Evolutionary conservation across 2,888 invertebrate species (phyloP).

Genomic region (Siphonodentalium dalli): DNA sequence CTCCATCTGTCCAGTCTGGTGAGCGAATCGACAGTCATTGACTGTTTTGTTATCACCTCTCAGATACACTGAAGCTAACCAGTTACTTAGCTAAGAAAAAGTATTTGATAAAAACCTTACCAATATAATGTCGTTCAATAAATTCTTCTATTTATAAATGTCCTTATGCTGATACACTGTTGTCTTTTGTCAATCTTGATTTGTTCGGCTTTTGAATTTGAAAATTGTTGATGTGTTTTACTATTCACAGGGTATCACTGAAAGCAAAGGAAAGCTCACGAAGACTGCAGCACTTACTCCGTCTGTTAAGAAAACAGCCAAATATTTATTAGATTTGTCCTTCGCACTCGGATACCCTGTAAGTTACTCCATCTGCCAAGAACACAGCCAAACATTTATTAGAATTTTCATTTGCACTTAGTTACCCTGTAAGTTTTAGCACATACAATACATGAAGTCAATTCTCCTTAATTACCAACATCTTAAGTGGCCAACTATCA

Average conservation of each 20-base stretch:
- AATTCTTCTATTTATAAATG: too few species aligned
- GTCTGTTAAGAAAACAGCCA: slow-evolving; percentile 37
- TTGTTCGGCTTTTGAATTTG: too few species aligned
- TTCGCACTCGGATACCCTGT: slow-evolving; percentile 47
- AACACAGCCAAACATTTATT: slow-evolving; percentile 41
- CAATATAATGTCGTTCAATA: too few species aligned
- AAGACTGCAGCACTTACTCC: slow-evolving; percentile 41
- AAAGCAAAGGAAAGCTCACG: slow-evolving; percentile 11
- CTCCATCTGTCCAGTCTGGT: too few species aligned
- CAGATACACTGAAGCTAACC: slow-evolving; percentile 38
- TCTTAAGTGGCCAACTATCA: too few species aligned
- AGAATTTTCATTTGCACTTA: slow-evolving; percentile 45
- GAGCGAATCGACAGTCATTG: too few species aligned
- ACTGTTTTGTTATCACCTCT: too few species aligned
- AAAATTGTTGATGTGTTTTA: too few species aligned
- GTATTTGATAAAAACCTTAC: not conserved
- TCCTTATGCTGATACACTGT: too few species aligned
- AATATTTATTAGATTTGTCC: slow-evolving; percentile 42
- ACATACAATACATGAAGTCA: slow-evolving; percentile 38
- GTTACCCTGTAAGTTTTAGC: slow-evolving; percentile 47
- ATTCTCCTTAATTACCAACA: too few species aligned
- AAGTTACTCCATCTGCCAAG: slow-evolving; percentile 44
- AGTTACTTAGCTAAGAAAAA: not conserved
- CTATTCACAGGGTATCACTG: slow-evolving; percentile 46
- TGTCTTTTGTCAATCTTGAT: too few species aligned